phyloP scores from a whole-genome alignment of 2,888 invertebrate genomes.

The Cosmia pyralina region DNA sequence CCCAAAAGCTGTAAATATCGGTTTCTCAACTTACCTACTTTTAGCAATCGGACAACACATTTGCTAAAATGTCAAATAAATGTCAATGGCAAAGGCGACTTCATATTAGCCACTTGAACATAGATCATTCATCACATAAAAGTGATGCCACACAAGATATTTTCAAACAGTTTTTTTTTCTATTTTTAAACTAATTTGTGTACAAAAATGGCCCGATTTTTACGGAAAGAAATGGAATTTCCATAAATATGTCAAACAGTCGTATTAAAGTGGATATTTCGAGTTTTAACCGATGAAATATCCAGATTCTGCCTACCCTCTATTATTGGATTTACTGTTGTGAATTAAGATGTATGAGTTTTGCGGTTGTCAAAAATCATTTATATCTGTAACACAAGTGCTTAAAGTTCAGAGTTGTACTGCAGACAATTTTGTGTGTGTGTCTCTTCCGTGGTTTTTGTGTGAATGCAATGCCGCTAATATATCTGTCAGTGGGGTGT shows the following conservation, averaged over 20 bases:
- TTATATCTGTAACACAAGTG: constrained; percentile 40
- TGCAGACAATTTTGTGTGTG: constrained; percentile 42
- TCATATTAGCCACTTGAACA: constrained; percentile 44
- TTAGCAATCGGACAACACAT: constrained; percentile 32
- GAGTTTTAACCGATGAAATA: constrained; percentile 64
- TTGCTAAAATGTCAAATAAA: constrained; percentile 40
- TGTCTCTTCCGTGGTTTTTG: constrained; percentile 72
- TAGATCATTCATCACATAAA: constrained; percentile 32
- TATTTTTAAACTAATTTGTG: constrained; percentile 22
- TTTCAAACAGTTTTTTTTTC: constrained; percentile 27
- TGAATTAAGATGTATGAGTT: constrained; percentile 62
- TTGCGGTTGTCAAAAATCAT: constrained; percentile 34
- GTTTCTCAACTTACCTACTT: not conserved
- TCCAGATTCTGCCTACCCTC: constrained; percentile 62
- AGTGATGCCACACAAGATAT: constrained; percentile 42
- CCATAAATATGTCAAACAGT: constrained; percentile 69
- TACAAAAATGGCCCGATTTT: constrained; percentile 41
- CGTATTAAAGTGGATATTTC: constrained; percentile 63
- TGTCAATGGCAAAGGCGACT: constrained; percentile 19
- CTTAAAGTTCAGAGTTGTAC: constrained; percentile 66
- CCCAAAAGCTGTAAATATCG: not conserved
- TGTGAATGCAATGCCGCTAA: constrained; percentile 79
- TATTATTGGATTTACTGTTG: constrained; percentile 56
- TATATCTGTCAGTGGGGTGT: constrained; percentile 88
- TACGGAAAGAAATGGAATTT: constrained; percentile 50